Base-by-base conservation (phyloP, 2,888 invertebrate species). In the Tubulanus polymorphus region DNA sequence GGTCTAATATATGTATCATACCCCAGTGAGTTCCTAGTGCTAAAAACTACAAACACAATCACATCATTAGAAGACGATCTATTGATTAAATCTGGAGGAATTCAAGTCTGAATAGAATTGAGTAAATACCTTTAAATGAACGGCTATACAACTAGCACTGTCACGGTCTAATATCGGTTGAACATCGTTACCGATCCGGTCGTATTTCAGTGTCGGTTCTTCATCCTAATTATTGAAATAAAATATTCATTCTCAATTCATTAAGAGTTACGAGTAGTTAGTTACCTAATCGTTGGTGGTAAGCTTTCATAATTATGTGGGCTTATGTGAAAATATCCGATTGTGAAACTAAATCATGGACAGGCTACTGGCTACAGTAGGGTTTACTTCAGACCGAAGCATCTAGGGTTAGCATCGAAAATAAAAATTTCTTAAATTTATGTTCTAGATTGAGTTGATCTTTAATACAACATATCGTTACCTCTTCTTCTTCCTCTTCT, bases 1-100 rank as follows among this genome's bases (percentile, higher is more conserved):
- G 94, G 77, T 96, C 95, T 54, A 96, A 79, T 55, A 96, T 82
- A 74, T 93, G 89, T 55, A 96, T 88, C 61, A 86, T 85, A 2
- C 96, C 96, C 87, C 90, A 91, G 74, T 91, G 89, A 15, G 93
- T 93, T 27, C 95, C 96, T 60, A 96, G 81, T 69, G 93, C 93
- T 51, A 95, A 84, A 80, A 95, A 94, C 88, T 90, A 63, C 3
- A 55, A 50, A 2, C 6, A 48, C 3, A 35, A 48, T 26, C 5
- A 6, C 26, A 48, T 3, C 8, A 5, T 20, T 2, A 60, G 26
- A 25, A 55, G 25, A 46, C 25, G 37, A 25, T 26, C 8, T 15
- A 26, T 23, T 20, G 28, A 29, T 20, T 49, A 63, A 66, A 29
- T 20, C 0, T 52, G 56, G n/a, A 52, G 51, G 41, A 27, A 48